These are phyloP conservation scores for Protosalanx chinensis DNA, from an alignment of 2,797 vertebrate genomes.

Conservation along the genomic window DNA sequence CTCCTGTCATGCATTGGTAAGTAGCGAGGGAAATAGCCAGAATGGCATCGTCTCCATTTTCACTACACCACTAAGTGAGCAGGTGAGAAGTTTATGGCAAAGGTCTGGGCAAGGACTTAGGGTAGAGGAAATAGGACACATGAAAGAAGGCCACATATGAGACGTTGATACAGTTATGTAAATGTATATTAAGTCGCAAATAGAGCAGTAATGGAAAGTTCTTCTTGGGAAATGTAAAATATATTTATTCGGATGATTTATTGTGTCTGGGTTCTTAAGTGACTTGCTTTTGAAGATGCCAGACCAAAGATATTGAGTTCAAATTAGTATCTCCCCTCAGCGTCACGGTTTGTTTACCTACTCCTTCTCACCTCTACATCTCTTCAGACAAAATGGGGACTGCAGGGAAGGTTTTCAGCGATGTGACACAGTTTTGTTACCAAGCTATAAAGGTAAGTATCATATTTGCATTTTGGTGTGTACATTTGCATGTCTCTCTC, in stretches of 20 bases:
- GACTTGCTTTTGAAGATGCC: slow-evolving; percentile 56
- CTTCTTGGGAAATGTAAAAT: slow-evolving; percentile 32
- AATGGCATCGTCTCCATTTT: slow-evolving; percentile 3
- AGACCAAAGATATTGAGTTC: slow-evolving; percentile 60
- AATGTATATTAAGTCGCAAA: slow-evolving; percentile 45
- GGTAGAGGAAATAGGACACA: slow-evolving; percentile 48
- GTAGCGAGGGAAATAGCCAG: slow-evolving; percentile 14
- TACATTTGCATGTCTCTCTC: slow-evolving; percentile 48
- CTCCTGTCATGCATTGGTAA: slow-evolving; percentile 50
- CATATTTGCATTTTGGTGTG: slow-evolving; percentile 65
- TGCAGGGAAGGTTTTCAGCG: slow-evolving; percentile 38
- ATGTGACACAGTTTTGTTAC: slow-evolving; percentile 65
- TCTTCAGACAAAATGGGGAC: slow-evolving; percentile 64
- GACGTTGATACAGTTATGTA: slow-evolving; percentile 47
- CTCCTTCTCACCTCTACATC: slow-evolving; percentile 60
- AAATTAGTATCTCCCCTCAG: slow-evolving; percentile 75
- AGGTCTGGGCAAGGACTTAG: slow-evolving; percentile 41
- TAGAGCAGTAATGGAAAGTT: slow-evolving; percentile 36
- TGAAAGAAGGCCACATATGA: slow-evolving; percentile 51
- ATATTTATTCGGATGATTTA: slow-evolving; percentile 68
- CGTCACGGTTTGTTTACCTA: slow-evolving; percentile 72
- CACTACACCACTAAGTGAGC: slow-evolving; percentile 57
- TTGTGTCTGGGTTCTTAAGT: slow-evolving; percentile 54
- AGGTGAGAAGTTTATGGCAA: slow-evolving; percentile 55
- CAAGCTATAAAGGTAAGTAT: slow-evolving; percentile 57